phyloP scores from a whole-genome alignment of 2,888 invertebrate genomes.

The Epirrita christyi region DNA sequence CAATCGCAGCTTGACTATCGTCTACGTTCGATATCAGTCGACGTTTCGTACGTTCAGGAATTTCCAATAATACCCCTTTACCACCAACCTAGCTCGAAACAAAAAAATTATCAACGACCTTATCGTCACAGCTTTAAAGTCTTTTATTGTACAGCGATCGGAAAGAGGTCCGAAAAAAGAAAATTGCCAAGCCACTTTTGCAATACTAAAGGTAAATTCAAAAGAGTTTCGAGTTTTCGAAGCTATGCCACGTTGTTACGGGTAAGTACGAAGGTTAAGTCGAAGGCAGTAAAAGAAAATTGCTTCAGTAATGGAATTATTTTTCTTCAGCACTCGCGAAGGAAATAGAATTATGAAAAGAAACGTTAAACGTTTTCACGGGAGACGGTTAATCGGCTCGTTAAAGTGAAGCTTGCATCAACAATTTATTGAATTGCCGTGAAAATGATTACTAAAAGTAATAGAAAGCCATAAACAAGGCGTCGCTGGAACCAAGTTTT shows the following conservation, averaged over 20 bases:
- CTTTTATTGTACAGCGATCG: constrained; percentile 33
- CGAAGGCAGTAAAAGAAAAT: constrained; percentile 63
- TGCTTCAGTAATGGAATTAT: constrained; percentile 63
- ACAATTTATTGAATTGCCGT: constrained; percentile 18
- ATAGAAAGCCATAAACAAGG: constrained; percentile 11
- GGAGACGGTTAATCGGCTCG: constrained; percentile 41
- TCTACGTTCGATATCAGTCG: constrained; percentile 69
- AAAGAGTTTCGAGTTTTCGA: constrained; percentile 71
- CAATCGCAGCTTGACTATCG: constrained; percentile 75
- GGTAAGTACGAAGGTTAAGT: constrained; percentile 54
- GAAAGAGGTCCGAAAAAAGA: constrained; percentile 18
- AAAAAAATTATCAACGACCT: constrained; percentile 22
- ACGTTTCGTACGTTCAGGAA: constrained; percentile 74
- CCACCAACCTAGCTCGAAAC: constrained; percentile 15
- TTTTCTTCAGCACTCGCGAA: constrained; percentile 53
- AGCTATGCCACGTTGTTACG: constrained; percentile 58
- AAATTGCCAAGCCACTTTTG: constrained; percentile 49
- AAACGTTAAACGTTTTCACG: constrained; percentile 41
- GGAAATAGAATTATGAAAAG: constrained; percentile 49
- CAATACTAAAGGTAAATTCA: constrained; percentile 74
- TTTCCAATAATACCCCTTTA: constrained; percentile 76
- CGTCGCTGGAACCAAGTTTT: neutral
- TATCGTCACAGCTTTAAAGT: constrained; percentile 39
- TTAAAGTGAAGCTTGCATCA: constrained; percentile 29
- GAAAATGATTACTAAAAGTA: constrained; percentile 13